A percentile compares a stretch with the other conserved stretches of the same genome.
Evolutionary conservation across 2,113 vertebrate species (phyloP).

Genomic region (Colius striatus): DNA sequence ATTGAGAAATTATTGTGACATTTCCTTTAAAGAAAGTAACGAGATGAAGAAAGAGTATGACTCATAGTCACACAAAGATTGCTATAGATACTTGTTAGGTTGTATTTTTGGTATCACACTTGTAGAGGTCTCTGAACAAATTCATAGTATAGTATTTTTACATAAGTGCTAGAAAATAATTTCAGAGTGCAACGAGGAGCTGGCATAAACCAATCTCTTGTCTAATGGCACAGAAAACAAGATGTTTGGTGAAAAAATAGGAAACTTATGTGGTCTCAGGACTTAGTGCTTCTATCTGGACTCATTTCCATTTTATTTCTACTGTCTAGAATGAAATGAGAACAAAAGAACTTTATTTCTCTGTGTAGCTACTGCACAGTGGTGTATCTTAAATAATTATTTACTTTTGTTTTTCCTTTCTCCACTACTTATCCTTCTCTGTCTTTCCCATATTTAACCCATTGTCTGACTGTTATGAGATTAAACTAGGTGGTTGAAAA

Average conservation of each 20-base stretch:
- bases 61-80: neutral
- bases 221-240: neutral
- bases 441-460: neutral
- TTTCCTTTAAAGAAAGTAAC: neutral
- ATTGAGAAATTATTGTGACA: neutral
- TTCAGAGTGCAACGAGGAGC: neutral
- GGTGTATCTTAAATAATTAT: neutral
- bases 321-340: neutral
- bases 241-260: neutral
- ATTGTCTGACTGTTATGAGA: neutral
- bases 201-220: neutral
- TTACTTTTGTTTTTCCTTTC: neutral
- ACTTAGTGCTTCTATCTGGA: neutral
- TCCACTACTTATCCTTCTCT: neutral
- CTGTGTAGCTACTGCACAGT: rapidly evolving
- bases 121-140: neutral
- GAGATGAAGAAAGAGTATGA: neutral
- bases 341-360: neutral
- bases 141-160: neutral
- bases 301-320: neutral
- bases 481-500: neutral
- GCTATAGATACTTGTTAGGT: neutral
- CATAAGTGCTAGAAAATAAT: neutral
- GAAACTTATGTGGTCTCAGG: neutral
- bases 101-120: neutral